Evolutionary conservation across 2,113 vertebrate genomes (phyloP).

Genomic region (Pipra filicauda): DNA sequence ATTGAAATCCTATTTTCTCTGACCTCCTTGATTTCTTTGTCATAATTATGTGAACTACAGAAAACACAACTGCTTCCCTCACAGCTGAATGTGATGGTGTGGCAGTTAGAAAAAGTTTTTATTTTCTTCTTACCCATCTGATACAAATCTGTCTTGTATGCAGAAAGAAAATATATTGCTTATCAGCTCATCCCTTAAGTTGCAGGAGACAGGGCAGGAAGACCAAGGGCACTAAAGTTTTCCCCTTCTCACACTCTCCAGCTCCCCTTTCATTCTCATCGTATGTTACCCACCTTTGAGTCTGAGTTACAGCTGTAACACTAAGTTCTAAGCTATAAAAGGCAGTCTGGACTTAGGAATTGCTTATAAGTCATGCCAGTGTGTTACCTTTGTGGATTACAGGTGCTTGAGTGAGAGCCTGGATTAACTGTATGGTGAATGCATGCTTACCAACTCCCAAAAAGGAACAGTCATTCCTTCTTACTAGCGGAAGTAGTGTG

Average conservation of each 20-base stretch:
- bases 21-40: background rate
- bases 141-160: background rate
- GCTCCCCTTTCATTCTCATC: background rate
- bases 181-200: background rate
- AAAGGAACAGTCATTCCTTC: background rate
- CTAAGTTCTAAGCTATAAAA: background rate
- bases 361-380: background rate
- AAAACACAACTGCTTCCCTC: background rate
- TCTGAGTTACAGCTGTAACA: background rate
- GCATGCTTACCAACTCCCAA: background rate
- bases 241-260: background rate
- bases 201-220: background rate
- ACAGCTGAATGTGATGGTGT: background rate
- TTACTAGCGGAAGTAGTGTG: background rate
- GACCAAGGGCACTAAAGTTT: background rate
- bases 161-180: background rate
- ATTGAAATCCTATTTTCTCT: slow-evolving; percentile 1
- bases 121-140: background rate
- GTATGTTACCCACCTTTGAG: background rate
- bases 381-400: background rate
- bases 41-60: background rate
- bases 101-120: background rate
- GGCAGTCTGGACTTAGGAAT: background rate
- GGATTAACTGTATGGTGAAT: background rate
- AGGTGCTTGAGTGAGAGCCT: background rate